phyloP scores from a whole-genome alignment of 1,140 invertebrate species.

The Ganaspis sp. region DNA sequence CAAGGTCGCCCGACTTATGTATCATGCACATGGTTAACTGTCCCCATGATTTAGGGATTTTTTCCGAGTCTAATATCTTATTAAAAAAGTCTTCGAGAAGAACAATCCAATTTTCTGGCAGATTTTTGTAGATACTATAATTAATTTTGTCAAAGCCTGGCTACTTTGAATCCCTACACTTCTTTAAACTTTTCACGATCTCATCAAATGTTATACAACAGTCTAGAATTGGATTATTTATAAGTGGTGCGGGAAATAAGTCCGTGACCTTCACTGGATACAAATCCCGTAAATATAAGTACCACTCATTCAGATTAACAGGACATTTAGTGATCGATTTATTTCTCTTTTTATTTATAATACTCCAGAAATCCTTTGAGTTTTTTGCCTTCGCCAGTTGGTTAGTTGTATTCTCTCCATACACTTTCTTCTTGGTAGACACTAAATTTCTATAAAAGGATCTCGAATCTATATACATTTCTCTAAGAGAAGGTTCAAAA shows the following conservation, averaged over 20 bases:
- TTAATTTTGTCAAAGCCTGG: neutral
- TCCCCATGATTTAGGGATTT: neutral
- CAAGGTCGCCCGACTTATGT: constrained; percentile 42
- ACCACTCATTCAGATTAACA: constrained; percentile 41
- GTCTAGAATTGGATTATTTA: constrained; percentile 13
- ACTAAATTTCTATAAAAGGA: too few relatives aligned
- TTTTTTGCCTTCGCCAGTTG: too few relatives aligned
- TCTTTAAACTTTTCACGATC: neutral
- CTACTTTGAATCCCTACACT: constrained; percentile 1
- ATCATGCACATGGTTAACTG: constrained; percentile 24
- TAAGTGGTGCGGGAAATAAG: neutral
- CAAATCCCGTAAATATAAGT: neutral
- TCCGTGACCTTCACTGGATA: neutral
- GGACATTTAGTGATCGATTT: constrained; percentile 52
- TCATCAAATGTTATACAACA: neutral
- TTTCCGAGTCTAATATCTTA: neutral
- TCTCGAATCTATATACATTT: neutral
- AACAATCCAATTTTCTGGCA: constrained; percentile 7
- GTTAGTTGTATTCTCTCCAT: too few relatives aligned
- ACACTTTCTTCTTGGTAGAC: too few relatives aligned
- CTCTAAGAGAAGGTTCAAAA: neutral
- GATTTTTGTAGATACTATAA: neutral
- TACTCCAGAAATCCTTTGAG: constrained; percentile 24
- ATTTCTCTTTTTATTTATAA: constrained; percentile 48
- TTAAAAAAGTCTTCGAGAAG: constrained; percentile 3